Evolutionary conservation across 2,888 invertebrate genomes (phyloP).

Genomic region (Drosophila paramelanica): DNA sequence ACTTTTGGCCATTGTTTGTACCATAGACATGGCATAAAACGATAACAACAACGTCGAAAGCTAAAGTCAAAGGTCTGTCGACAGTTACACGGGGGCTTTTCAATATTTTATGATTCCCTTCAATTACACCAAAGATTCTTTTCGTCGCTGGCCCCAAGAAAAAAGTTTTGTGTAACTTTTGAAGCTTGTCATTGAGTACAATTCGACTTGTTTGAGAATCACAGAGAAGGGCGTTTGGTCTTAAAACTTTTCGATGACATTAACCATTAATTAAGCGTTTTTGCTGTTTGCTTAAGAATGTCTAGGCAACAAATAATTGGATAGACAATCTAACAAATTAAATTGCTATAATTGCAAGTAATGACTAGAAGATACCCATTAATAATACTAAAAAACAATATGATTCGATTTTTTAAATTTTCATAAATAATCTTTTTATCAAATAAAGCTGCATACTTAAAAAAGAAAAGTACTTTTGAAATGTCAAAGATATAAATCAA

Average conservation of each 20-base stretch:
- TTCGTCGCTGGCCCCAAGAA: slow-evolving; percentile 10
- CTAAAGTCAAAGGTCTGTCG: slow-evolving; percentile 44
- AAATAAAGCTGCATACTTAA: too few relatives aligned
- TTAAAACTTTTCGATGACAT: neutral
- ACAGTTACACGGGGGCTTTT: slow-evolving; percentile 10
- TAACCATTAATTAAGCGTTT: neutral
- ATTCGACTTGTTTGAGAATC: slow-evolving; percentile 3
- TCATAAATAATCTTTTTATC: too few relatives aligned
- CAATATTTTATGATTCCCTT: slow-evolving; percentile 18
- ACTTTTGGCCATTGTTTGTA: slow-evolving; percentile 61
- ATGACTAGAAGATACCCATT: too few relatives aligned
- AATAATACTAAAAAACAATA: too few relatives aligned
- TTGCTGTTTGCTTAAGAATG: neutral
- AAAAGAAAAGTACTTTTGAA: too few relatives aligned
- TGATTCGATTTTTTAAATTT: too few relatives aligned
- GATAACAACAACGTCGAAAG: slow-evolving; percentile 48
- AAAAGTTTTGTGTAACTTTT: slow-evolving; percentile 26
- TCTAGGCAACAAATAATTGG: too few relatives aligned
- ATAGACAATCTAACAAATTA: too few relatives aligned
- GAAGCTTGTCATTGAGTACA: slow-evolving; percentile 18
- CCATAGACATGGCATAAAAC: slow-evolving; percentile 63
- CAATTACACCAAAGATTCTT: slow-evolving; percentile 17
- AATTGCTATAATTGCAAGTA: too few relatives aligned
- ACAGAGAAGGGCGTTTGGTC: neutral
- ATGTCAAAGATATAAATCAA: too few relatives aligned